Conservation (phyloP, 2,113 vertebrate species). For the Xiphophorus maculatus region DNA sequence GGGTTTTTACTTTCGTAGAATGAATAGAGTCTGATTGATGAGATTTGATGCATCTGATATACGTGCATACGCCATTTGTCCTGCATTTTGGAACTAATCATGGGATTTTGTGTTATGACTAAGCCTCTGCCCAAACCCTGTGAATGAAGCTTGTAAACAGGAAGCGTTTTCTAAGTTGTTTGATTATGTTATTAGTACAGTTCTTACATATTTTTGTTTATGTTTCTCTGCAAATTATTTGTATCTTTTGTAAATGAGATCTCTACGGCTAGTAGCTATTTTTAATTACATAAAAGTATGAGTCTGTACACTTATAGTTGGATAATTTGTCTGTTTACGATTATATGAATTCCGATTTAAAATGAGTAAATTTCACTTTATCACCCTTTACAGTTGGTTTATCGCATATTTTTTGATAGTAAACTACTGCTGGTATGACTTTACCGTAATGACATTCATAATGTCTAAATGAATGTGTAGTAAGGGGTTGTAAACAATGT, state of each 20-base stretch:
- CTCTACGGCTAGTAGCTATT: conserved; percentile 14
- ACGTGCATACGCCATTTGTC: conserved; percentile 43
- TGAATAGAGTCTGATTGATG: conserved; percentile 42
- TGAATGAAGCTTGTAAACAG: background rate
- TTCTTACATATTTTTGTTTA: conserved; percentile 26
- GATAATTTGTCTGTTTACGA: conserved; percentile 9
- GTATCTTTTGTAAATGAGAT: conserved; percentile 11
- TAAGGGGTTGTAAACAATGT: background rate
- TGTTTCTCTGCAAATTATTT: conserved; percentile 11
- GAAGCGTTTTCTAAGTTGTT: background rate
- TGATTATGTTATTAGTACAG: background rate
- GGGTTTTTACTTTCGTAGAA: conserved; percentile 21
- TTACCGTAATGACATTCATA: background rate
- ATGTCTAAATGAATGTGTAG: background rate
- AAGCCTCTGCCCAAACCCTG: conserved; percentile 5
- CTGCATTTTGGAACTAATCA: conserved; percentile 20
- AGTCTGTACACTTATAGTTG: conserved; percentile 17
- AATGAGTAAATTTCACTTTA: conserved; percentile 9
- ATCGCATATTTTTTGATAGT: background rate
- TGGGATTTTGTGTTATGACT: conserved; percentile 21
- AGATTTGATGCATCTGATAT: conserved; percentile 25
- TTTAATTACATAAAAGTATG: conserved; percentile 5
- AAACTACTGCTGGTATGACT: conserved; percentile 1
- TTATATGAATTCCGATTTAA: background rate
- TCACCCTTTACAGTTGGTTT: background rate